Conservation (phyloP, 2,113 vertebrate species). For the Chaetodon trifascialis region DNA sequence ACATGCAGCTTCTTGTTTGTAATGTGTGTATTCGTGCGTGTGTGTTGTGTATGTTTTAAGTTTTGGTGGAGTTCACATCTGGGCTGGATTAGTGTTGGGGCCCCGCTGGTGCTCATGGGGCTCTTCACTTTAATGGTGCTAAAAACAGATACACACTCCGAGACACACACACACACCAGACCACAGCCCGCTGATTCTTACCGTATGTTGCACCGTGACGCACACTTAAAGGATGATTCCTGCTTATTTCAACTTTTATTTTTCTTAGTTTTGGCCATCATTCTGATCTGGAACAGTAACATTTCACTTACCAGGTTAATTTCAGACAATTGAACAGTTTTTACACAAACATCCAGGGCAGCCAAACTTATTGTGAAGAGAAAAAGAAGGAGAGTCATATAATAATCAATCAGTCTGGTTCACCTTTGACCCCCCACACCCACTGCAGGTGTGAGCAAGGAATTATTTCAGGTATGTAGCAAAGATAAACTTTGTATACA, state of each 20-base stretch:
- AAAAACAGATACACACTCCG: slow-evolving; percentile 70
- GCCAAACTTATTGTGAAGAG: neutral
- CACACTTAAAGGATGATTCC: slow-evolving; percentile 46
- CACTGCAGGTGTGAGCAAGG: neutral
- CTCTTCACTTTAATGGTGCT: slow-evolving; percentile 69
- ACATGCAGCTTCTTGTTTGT: slow-evolving; percentile 51
- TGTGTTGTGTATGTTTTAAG: slow-evolving; percentile 50
- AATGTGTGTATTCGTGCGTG: slow-evolving; percentile 25
- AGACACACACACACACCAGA: slow-evolving; percentile 10
- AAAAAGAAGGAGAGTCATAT: neutral
- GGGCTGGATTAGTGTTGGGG: slow-evolving; percentile 70
- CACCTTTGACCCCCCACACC: neutral
- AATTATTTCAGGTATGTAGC: neutral
- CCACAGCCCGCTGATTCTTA: slow-evolving; percentile 45
- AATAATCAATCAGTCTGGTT: neutral
- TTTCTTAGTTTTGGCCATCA: slow-evolving; percentile 27
- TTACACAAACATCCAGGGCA: neutral
- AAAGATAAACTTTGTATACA: no score
- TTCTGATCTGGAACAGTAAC: neutral
- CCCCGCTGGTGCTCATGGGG: slow-evolving; percentile 67
- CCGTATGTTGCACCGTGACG: slow-evolving; percentile 54
- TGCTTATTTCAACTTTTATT: slow-evolving; percentile 37
- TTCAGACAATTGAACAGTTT: neutral
- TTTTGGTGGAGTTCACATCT: slow-evolving; percentile 77
- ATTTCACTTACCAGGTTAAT: no score